Base-by-base conservation (phyloP, 2,113 vertebrate species). In the Lepidothrix coronata region DNA sequence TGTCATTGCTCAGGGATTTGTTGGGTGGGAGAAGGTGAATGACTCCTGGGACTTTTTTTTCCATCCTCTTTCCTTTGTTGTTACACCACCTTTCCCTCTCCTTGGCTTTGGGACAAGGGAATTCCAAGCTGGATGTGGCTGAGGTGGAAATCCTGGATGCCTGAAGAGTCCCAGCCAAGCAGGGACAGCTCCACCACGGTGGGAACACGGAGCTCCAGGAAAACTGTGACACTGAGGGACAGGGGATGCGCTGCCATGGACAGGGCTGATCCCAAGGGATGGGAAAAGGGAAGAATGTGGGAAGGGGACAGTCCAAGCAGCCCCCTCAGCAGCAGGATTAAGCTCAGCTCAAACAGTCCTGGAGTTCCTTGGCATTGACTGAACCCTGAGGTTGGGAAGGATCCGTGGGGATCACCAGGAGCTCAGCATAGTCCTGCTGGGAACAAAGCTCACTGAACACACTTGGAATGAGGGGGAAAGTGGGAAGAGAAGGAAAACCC, bases 371-470 rank as follows among this genome's bases (percentile, higher is more conserved):
- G 77, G 86, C 68, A 48, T 65, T 27, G 28, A 19, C 25, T 41
- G 68, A 87, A 66, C 62, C 59, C 77, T 37, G 87, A 95, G 68
- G 87, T 17, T 30, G 58, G 51, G 65, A 27, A 39, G 82, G 87
- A 71, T 30, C 8, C 0, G 0, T 28, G 76, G 68, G 31, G 28
- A 0, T 1, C 0, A 0, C 1, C 4, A 13, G 39, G 35, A 48
- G 31, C 62, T 88, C 57, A 65, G 89, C n/a, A 24, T 41, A 14
- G 27, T 14, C 0, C 35, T 48, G 61, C 7, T 30, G 49, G 46
- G n/a, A 39, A 39, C 1, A 2, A 77, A 82, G 8, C 49, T 27
- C 49, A 23, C 12, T 9, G 55, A 28, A 13, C 23, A n/a, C 1
- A 1, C 22, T 8, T 20, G 18, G 17, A 3, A 43, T 2, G 25